A percentile compares a stretch with the other conserved stretches of the same genome.
These are phyloP conservation scores for Physocephala rufipes DNA, from an alignment of 2,888 invertebrate species.

Conservation along the genomic window DNA sequence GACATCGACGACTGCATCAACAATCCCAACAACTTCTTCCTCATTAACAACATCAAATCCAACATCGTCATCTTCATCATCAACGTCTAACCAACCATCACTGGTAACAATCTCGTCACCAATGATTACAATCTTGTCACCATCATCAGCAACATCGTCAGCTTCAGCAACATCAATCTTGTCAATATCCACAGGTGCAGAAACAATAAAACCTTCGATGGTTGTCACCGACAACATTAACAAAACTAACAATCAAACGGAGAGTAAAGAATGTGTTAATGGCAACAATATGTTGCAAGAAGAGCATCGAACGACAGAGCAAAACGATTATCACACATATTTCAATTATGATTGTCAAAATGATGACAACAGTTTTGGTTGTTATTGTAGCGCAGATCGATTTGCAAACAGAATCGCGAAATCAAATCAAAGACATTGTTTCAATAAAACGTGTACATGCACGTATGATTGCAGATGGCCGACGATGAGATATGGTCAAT, in stretches of 20 bases:
- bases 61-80: background rate
- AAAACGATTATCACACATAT: background rate
- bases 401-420: background rate
- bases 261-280: too few relatives aligned
- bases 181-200: background rate
- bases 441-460: background rate
- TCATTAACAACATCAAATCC: background rate
- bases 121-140: too few relatives aligned
- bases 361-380: conserved; percentile 10
- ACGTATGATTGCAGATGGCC: background rate
- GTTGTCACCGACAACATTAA: background rate
- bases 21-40: background rate
- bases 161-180: background rate
- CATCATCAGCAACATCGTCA: background rate
- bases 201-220: too few relatives aligned
- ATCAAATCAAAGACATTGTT: background rate
- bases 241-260: background rate
- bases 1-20: background rate
- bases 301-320: background rate
- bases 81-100: conserved; percentile 15
- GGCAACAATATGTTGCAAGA: too few relatives aligned
- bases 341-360: conserved; percentile 17
- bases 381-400: background rate
- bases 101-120: too few relatives aligned
- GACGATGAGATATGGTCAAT: background rate